Base-by-base conservation (phyloP, 2,888 invertebrate genomes). In the Scaptomyza reducta region DNA sequence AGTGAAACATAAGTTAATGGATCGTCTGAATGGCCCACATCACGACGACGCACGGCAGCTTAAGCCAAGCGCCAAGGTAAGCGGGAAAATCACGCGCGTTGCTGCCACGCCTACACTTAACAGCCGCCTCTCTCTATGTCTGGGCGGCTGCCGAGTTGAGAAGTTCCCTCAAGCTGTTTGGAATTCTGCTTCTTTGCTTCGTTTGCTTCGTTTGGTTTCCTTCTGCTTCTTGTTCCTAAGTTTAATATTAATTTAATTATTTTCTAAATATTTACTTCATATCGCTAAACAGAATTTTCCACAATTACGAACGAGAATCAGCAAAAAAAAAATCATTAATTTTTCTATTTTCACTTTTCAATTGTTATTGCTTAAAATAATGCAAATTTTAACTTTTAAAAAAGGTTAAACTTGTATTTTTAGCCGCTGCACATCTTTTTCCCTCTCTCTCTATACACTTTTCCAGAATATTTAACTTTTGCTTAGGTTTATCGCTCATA, bases 11-110 rank as follows among this genome's bases (percentile, higher is more conserved):
- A 74, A 72, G 80, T 89, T 79, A 88, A 90, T 90, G 90, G 89
- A 90, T 89, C 82, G 87, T 84, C 89, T 91, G 90, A 81, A 91
- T 91, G 91, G 91, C 91, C 84, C 90, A 91, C 90, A 86, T 91
- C 79, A 90, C 91, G 87, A 90, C 91, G 89, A 88, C 91, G 73
- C 91, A 91, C 88, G 90, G 91, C 90, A 91, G 90, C 90, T 90
- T 91, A 85, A 89, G 90, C 74, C 88, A 90, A 90, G 90, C 91
- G 89, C 89, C 90, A 87, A 91, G 91, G 91, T 91, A 91, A 91
- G 84, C 60, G 41, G 45, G n/a, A 27, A 27, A 27, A 29, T n/a
- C 7, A 9, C 16, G 13, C 14, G 38, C 53, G 33, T 49, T 41
- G 22, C 38, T 9, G 11, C 40, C 41, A 42, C 25, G 27, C 57